A percentile compares a stretch with the other conserved stretches of the same genome.
phyloP scores from a whole-genome alignment of 1,140 invertebrate genomes.

The Pseudoatta argentina region DNA sequence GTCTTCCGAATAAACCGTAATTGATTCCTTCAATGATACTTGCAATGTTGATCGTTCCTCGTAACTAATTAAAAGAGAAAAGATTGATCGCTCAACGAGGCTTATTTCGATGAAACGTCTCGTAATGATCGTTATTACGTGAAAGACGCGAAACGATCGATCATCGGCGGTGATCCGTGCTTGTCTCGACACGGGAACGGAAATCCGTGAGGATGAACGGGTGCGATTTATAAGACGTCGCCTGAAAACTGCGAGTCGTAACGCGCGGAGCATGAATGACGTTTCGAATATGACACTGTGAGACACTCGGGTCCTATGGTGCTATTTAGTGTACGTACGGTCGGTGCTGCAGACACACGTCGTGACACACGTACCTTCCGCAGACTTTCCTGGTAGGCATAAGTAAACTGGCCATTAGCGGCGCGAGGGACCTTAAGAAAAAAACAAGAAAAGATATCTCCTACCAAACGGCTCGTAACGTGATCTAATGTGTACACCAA shows the following conservation, averaged over 20 bases:
- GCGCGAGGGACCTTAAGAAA: constrained; percentile 85
- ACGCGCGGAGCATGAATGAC: constrained; percentile 40
- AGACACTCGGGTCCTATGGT: constrained; percentile 61
- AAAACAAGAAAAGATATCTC: constrained; percentile 84
- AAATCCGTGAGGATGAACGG: constrained; percentile 23
- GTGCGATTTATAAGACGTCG: constrained; percentile 3
- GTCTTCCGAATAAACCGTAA: constrained; percentile 1
- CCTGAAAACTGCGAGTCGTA: constrained; percentile 6
- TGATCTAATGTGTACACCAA: constrained; percentile 78
- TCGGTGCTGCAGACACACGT: constrained; percentile 72
- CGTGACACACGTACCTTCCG: constrained; percentile 85
- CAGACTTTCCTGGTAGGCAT: constrained; percentile 86
- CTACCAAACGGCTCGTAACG: constrained; percentile 80
- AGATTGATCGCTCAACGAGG: neutral
- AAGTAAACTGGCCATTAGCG: constrained; percentile 86
- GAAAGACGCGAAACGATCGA: constrained; percentile 20
- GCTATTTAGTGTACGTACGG: constrained; percentile 80
- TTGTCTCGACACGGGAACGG: neutral
- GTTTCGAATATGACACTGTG: constrained; percentile 23
- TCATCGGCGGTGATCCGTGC: constrained; percentile 23
- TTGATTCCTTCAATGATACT: constrained; percentile 7
- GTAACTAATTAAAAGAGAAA: neutral
- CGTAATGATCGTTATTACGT: neutral
- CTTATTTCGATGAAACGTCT: neutral
- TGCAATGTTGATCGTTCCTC: neutral